These are phyloP conservation scores for Drosophila acutilabella DNA, from an alignment of 2,888 invertebrate species.

Conservation along the genomic window DNA sequence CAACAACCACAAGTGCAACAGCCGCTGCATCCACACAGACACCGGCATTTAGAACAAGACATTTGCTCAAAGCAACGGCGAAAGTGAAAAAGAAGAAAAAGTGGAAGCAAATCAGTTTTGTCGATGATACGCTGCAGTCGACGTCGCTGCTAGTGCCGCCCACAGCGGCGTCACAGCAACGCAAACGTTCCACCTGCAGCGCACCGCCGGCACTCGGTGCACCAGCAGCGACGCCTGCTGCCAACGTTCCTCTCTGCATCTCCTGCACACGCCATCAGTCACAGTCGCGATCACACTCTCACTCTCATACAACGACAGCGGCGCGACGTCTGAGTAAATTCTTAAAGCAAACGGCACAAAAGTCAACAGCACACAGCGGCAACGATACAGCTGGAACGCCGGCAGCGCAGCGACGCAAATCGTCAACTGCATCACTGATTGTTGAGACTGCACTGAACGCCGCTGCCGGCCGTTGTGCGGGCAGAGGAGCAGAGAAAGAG, in stretches of 20 bases:
- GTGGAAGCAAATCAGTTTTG: conserved; percentile 80
- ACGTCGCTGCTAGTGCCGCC: conserved; percentile 52
- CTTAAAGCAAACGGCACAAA: conserved; percentile 50
- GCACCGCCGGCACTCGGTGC: conserved; percentile 69
- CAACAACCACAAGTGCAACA: conserved; percentile 29
- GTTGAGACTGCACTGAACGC: conserved; percentile 69
- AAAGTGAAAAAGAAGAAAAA: conserved; percentile 82
- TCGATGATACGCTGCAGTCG: conserved; percentile 63
- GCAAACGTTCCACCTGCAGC: conserved; percentile 72
- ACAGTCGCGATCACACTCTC: conserved; percentile 18
- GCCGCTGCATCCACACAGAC: conserved; percentile 51
- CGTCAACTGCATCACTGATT: conserved; percentile 78
- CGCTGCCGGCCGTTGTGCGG: conserved; percentile 62
- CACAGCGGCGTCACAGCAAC: conserved; percentile 41
- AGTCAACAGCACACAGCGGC: conserved; percentile 29
- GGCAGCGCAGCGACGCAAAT: conserved; percentile 67
- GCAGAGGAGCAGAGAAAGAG: conserved; percentile 38
- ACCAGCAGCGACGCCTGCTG: conserved; percentile 6
- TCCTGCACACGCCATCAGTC: conserved; percentile 6
- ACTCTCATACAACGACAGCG: conserved; percentile 29
- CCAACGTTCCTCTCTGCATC: conserved; percentile 12
- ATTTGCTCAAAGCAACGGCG: conserved; percentile 76
- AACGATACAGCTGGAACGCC: conserved; percentile 24
- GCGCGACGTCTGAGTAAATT: conserved; percentile 63
- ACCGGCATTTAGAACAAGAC: conserved; percentile 69